These are phyloP conservation scores for Teleiodes luculella DNA, from an alignment of 2,888 invertebrate species.

Conservation along the genomic window DNA sequence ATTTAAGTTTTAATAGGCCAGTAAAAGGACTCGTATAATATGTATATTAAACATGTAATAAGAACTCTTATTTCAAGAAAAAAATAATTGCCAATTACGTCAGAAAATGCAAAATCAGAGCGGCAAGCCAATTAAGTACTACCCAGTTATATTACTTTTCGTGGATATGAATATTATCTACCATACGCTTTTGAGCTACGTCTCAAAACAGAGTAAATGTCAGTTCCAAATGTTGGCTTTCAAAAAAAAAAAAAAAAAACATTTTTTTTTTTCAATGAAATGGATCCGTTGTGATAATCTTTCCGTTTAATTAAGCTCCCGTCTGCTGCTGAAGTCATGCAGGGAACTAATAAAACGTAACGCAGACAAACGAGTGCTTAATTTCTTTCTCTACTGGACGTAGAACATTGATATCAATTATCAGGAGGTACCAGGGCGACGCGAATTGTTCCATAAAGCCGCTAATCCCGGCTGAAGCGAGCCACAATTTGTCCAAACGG, in stretches of 20 bases:
- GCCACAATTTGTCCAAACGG: conserved; percentile 75
- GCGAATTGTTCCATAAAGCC: conserved; percentile 71
- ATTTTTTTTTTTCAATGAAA: background rate
- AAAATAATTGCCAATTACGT: too few relatives aligned
- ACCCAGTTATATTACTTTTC: too few relatives aligned
- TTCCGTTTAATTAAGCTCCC: conserved; percentile 25
- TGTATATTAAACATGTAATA: too few relatives aligned
- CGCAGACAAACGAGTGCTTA: conserved; percentile 55
- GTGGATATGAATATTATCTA: too few relatives aligned
- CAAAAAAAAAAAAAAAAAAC: background rate
- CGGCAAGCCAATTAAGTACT: too few relatives aligned
- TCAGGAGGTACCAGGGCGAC: conserved; percentile 54
- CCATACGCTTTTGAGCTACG: too few relatives aligned
- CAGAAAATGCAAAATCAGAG: too few relatives aligned
- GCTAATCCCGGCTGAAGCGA: conserved; percentile 67
- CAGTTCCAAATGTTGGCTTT: too few relatives aligned
- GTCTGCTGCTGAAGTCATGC: conserved; percentile 38
- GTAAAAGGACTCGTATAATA: too few relatives aligned
- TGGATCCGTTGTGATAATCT: conserved; percentile 22
- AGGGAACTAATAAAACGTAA: conserved; percentile 51
- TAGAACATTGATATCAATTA: conserved; percentile 73
- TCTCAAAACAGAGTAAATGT: too few relatives aligned
- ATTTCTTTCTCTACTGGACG: conserved; percentile 55
- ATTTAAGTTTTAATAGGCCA: too few relatives aligned
- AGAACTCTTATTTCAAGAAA: too few relatives aligned